Percentiles rank a stretch among this genome's conserved stretches.
Conservation (phyloP, 23 tunicate species). For the Halocynthia aurantium region DNA sequence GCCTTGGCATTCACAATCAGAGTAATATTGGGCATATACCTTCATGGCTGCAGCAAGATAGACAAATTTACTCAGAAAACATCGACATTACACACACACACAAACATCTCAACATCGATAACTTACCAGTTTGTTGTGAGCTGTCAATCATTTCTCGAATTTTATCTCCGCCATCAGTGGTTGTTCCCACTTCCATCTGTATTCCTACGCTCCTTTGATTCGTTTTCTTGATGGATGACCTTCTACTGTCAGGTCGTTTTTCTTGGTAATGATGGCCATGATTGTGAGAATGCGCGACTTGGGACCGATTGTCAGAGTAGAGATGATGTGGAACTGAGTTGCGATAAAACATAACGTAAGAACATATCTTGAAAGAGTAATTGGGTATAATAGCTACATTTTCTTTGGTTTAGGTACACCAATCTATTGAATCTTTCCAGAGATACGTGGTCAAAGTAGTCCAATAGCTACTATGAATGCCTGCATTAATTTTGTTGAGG, state of each 20-base stretch:
- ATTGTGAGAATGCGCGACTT: neutral
- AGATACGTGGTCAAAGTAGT: no score
- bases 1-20: no score
- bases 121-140: slow-evolving; percentile 66
- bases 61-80: neutral
- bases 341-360: no score
- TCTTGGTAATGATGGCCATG: slow-evolving; percentile 9
- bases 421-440: no score
- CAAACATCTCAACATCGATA: neutral
- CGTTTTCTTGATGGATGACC: neutral
- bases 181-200: slow-evolving; percentile 41
- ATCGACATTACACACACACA: no score
- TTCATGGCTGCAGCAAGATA: neutral
- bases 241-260: slow-evolving; percentile 1
- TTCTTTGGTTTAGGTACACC: no score
- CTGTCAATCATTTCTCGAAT: slow-evolving; percentile 45
- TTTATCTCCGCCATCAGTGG: neutral
- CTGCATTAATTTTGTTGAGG: no score
- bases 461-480: no score
- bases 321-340: neutral
- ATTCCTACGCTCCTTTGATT: slow-evolving; percentile 52
- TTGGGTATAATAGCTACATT: no score
- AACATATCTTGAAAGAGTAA: no score
- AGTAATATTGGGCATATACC: no score
- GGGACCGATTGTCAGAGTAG: neutral